phyloP scores from a whole-genome alignment of 2,113 vertebrate species.

The Elanoides forficatus region DNA sequence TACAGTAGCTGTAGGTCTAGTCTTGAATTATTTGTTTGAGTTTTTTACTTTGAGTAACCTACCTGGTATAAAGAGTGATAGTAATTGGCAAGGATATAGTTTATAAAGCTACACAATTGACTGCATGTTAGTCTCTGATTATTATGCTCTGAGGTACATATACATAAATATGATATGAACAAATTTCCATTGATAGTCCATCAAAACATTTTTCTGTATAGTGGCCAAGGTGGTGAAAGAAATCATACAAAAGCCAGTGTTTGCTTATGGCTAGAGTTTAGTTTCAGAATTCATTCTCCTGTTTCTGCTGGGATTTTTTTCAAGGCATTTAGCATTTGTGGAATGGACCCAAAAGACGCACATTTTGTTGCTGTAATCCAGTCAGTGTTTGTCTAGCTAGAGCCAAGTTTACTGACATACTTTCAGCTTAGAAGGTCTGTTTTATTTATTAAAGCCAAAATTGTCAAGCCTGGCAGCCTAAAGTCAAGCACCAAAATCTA shows the following conservation, averaged over 20 bases:
- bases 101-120: not conserved
- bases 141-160: not conserved
- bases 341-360: not conserved
- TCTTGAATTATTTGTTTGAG: not conserved
- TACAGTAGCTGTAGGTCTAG: not conserved
- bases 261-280: not conserved
- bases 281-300: not conserved
- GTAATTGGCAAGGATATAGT: not conserved
- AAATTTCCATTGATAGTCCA: not conserved
- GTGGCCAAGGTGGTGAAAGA: not conserved
- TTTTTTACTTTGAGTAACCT: not conserved
- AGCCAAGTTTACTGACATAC: not conserved
- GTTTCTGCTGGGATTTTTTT: not conserved
- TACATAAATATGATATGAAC: not conserved
- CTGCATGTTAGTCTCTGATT: not conserved
- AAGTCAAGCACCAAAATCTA: not conserved
- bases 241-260: not conserved
- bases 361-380: not conserved
- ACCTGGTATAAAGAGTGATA: not conserved
- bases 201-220: not conserved
- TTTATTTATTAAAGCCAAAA: conserved; percentile 29
- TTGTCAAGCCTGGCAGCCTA: not conserved
- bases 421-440: not conserved
- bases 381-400: not conserved
- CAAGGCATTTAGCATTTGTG: not conserved